phyloP scores from a whole-genome alignment of 2,113 vertebrate species.

The Dicaeum eximium region DNA sequence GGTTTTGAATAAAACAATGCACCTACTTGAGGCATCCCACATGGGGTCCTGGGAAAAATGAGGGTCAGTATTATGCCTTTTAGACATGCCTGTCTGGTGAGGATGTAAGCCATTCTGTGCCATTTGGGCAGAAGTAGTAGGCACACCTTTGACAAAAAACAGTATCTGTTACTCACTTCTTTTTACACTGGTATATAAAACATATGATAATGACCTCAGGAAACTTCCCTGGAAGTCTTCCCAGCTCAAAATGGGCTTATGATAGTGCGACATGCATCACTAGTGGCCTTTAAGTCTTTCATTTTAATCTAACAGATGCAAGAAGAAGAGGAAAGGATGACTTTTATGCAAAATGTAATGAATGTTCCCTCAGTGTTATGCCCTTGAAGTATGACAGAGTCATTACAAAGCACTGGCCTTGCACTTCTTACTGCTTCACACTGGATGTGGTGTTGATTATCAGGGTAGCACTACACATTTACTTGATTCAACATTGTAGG shows the following conservation, averaged over 20 bases:
- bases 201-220: not conserved
- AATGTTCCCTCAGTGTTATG: not conserved
- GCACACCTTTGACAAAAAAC: not conserved
- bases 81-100: not conserved
- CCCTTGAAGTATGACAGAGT: not conserved
- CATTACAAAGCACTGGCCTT: not conserved
- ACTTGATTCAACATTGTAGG: not conserved
- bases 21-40: not conserved
- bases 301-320: not conserved
- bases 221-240: not conserved
- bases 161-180: not conserved
- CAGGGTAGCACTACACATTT: not conserved
- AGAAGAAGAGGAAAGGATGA: not conserved
- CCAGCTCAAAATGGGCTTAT: not conserved
- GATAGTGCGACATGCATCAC: accelerated
- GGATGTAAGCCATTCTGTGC: not conserved
- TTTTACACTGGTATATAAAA: not conserved
- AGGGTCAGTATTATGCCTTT: not conserved
- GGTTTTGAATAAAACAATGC: not conserved
- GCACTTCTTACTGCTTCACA: not conserved
- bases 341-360: not conserved
- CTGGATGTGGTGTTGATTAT: not conserved
- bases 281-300: not conserved
- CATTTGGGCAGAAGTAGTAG: not conserved
- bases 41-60: not conserved